Conservation (phyloP, 1,140 invertebrate species). For the Parapsyche elsis region DNA sequence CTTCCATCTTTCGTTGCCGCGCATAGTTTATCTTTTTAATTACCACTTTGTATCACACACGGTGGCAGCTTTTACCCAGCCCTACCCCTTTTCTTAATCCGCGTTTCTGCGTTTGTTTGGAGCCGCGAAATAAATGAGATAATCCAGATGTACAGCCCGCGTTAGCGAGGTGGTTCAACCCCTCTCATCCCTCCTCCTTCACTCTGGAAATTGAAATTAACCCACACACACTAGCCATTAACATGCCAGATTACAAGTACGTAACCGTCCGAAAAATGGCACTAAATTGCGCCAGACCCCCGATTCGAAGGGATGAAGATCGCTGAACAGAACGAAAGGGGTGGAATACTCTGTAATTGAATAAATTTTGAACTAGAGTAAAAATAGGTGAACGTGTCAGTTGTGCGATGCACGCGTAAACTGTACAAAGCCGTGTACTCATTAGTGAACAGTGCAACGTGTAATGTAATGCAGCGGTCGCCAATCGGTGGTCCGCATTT, state of each 20-base stretch:
- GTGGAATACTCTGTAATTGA: too few relatives aligned
- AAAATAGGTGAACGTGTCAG: too few relatives aligned
- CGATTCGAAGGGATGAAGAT: too few relatives aligned
- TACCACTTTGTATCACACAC: constrained; percentile 45
- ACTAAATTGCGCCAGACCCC: background rate
- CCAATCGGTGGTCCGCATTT: too few relatives aligned
- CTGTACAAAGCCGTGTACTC: too few relatives aligned
- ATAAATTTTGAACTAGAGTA: too few relatives aligned
- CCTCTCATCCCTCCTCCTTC: background rate
- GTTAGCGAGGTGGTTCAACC: background rate
- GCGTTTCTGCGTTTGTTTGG: constrained; percentile 37
- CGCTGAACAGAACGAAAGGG: too few relatives aligned
- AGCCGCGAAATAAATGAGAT: constrained; percentile 30
- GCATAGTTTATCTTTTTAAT: constrained; percentile 48
- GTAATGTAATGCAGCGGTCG: too few relatives aligned
- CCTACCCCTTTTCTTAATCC: background rate
- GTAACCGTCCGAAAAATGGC: constrained; percentile 11
- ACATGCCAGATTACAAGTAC: constrained; percentile 24
- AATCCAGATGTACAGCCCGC: constrained; percentile 7
- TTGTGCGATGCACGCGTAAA: too few relatives aligned
- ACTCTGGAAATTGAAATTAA: constrained; percentile 24
- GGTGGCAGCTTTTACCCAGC: background rate
- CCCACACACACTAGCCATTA: constrained; percentile 31
- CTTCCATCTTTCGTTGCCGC: constrained; percentile 32
- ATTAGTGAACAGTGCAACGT: too few relatives aligned